Evolutionary conservation across 2,888 invertebrate genomes (phyloP).

Genomic region (Oxyteleia sp.): DNA sequence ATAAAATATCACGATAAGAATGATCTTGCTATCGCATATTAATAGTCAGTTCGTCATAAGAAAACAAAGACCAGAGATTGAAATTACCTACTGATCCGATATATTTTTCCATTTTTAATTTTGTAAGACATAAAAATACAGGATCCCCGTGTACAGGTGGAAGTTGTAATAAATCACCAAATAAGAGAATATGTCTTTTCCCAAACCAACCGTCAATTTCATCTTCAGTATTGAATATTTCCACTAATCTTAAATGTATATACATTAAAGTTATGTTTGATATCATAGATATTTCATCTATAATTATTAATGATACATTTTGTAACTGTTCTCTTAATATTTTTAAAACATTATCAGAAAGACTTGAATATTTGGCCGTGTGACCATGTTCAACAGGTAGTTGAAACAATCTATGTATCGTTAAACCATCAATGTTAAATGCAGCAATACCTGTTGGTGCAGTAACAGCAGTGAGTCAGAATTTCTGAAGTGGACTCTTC

Average conservation of each 20-base stretch:
- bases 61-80: slow-evolving; percentile 79
- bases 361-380: slow-evolving; percentile 76
- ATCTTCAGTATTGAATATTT: slow-evolving; percentile 80
- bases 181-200: slow-evolving; percentile 75
- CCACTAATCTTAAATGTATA: slow-evolving; percentile 76
- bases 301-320: slow-evolving; percentile 79
- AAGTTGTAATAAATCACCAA: slow-evolving; percentile 78
- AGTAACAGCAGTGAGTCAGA: slow-evolving; percentile 79
- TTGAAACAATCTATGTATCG: slow-evolving; percentile 77
- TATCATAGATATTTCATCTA: slow-evolving; percentile 78
- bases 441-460: slow-evolving; percentile 82
- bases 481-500: too few species aligned
- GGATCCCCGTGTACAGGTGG: slow-evolving; percentile 76
- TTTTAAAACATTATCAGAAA: slow-evolving; percentile 77
- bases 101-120: slow-evolving; percentile 73
- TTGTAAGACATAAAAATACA: slow-evolving; percentile 73
- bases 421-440: slow-evolving; percentile 82
- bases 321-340: slow-evolving; percentile 75
- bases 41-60: slow-evolving; percentile 78
- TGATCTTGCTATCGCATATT: slow-evolving; percentile 78
- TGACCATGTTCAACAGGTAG: slow-evolving; percentile 79
- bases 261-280: slow-evolving; percentile 62
- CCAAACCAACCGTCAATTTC: slow-evolving; percentile 80
- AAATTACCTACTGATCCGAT: slow-evolving; percentile 73
- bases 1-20: slow-evolving; percentile 75